phyloP scores from a whole-genome alignment of 2,888 invertebrate genomes.

The Erebia aethiops region DNA sequence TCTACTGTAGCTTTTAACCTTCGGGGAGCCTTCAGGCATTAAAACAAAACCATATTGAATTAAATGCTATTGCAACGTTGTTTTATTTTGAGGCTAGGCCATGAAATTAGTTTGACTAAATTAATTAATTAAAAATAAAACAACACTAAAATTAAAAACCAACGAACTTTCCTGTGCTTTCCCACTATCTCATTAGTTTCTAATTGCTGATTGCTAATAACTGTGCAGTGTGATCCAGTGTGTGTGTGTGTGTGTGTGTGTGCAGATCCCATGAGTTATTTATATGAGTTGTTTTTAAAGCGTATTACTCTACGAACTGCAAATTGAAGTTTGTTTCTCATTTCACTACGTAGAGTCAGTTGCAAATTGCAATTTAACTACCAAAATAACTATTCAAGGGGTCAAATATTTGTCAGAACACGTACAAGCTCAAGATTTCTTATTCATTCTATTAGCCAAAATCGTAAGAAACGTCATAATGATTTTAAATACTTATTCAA shows the following conservation, averaged over 20 bases:
- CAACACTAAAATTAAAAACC: neutral
- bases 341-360: neutral
- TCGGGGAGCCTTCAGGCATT: too few relatives aligned
- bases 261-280: neutral
- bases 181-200: neutral
- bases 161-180: neutral
- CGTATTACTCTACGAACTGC: neutral
- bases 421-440: too few relatives aligned
- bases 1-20: too few relatives aligned
- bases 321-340: conserved; percentile 7
- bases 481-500: too few relatives aligned
- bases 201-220: too few relatives aligned
- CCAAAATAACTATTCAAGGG: too few relatives aligned
- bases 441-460: too few relatives aligned
- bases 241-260: too few relatives aligned
- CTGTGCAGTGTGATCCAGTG: too few relatives aligned
- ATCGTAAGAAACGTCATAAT: too few relatives aligned
- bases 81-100: neutral
- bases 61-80: neutral
- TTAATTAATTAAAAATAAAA: neutral
- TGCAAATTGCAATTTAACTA: too few relatives aligned
- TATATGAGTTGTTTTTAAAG: neutral
- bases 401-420: too few relatives aligned
- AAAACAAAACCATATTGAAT: neutral
- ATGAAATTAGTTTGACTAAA: neutral